Evolutionary conservation across 2,797 vertebrate species (phyloP), one percentile per base, ranked within the genome.

Genomic region (Halcyon chelicuti): DNA sequence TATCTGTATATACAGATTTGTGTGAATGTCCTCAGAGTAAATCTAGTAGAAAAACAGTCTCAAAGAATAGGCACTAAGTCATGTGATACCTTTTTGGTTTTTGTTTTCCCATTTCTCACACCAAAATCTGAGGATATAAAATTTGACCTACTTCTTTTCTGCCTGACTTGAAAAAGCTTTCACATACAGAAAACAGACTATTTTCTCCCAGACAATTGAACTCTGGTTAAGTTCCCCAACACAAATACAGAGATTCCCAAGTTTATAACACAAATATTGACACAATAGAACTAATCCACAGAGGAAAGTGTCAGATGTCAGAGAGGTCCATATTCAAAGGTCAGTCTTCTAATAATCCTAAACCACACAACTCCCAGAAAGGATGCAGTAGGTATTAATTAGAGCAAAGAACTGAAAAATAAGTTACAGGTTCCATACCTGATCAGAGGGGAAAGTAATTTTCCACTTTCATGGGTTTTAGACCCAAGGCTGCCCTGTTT

Each of bases 101-200:
- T 77, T 93, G 28, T 86, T 94, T 94, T 92, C 75, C 46, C 65
- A 83, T 74, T 51, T 60, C 37, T 78, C 74, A 91, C 51, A 94
- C 84, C 46, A 95, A 88, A 96, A 94, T 70, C 47, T 78, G 57
- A 87, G 82, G 51, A 57, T 91, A 77, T 49, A 95, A 84, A 86
- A 91, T 88, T 75, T 95, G 94, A 90, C 93, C 87, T 91, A 93
- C 25, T 96, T 96, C 79, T 94, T 83, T 95, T 88, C 72, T 86
- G 35, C 31, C 46, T 94, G 93, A 93, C 76, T 85, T 86, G 80
- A 91, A 96, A 86, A 90, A 91, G 31, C 66, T 74, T 93, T 91
- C 94, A 73, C 31, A 52, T 75, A 51, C 31, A 86, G 23, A 90
- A 93, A 94, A 3, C 55, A 90, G 66, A 57, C 51, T 70, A 47